Evolutionary conservation across 2,113 vertebrate species (phyloP).

Genomic region (Dasyornis broadbenti): DNA sequence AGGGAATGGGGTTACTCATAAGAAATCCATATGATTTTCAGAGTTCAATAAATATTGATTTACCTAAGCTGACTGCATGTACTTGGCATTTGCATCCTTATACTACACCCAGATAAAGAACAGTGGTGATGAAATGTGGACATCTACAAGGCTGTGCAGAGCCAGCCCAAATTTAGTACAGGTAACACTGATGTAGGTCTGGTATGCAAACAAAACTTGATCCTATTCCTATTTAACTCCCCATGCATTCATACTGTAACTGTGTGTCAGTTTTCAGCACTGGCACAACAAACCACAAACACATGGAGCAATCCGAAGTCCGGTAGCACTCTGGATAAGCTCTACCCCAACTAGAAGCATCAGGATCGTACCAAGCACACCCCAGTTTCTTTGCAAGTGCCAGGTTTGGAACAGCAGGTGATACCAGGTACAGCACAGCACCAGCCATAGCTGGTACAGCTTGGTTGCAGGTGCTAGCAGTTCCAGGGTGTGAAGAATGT

Average conservation of each 20-base stretch:
- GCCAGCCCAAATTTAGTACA: not conserved
- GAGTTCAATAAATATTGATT: not conserved
- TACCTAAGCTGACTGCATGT: not conserved
- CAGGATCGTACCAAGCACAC: accelerated
- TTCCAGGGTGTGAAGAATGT: not conserved
- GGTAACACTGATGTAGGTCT: not conserved
- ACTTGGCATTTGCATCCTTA: not conserved
- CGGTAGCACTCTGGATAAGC: not conserved
- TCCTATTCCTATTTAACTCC: not conserved
- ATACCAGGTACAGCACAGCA: not conserved
- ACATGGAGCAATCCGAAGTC: not conserved
- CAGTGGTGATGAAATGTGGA: not conserved
- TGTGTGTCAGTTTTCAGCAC: not conserved
- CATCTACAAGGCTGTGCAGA: not conserved
- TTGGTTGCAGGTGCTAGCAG: not conserved
- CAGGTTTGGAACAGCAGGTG: not conserved
- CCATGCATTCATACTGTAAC: not conserved
- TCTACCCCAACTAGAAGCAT: not conserved
- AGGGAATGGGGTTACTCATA: not conserved
- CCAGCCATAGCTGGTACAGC: not conserved
- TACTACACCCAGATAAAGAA: not conserved
- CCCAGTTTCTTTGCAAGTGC: not conserved
- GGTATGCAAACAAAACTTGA: not conserved
- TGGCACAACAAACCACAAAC: not conserved
- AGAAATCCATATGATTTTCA: not conserved